A percentile compares a stretch with the other conserved stretches of the same genome.
Evolutionary conservation across 2,797 vertebrate genomes (phyloP).

Genomic region (Psittacula derbiana): DNA sequence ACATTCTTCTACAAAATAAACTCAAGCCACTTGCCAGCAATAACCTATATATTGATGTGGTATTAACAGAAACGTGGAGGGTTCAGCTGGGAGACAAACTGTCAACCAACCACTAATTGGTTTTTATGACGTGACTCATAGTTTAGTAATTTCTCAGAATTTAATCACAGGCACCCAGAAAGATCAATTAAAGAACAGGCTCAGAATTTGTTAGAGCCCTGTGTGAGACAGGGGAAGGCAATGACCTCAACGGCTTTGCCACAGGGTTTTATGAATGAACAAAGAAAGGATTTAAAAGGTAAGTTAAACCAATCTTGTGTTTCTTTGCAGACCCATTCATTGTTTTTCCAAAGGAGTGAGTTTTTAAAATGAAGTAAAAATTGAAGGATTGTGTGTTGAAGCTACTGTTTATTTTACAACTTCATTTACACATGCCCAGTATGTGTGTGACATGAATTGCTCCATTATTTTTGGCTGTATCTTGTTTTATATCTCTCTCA

Average conservation of each 20-base stretch:
- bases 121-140: slow-evolving; percentile 72
- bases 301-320: slow-evolving; percentile 45
- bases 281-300: slow-evolving; percentile 70
- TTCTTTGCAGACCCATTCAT: slow-evolving; percentile 27
- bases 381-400: not conserved
- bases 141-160: slow-evolving; percentile 71
- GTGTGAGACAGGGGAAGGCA: slow-evolving; percentile 43
- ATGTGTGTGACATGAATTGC: not conserved
- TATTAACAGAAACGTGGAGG: slow-evolving; percentile 41
- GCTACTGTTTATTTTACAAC: slow-evolving; percentile 45
- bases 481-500: not conserved
- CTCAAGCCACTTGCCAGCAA: slow-evolving; percentile 25
- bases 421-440: not conserved
- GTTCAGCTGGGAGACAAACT: slow-evolving; percentile 65
- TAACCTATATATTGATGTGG: slow-evolving; percentile 23
- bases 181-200: slow-evolving; percentile 65
- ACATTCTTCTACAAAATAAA: slow-evolving; percentile 59
- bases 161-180: slow-evolving; percentile 65
- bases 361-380: slow-evolving; percentile 25
- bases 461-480: not conserved
- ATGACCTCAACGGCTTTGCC: slow-evolving; percentile 57
- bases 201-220: slow-evolving; percentile 55
- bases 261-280: slow-evolving; percentile 73
- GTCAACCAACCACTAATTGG: slow-evolving; percentile 70
- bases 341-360: slow-evolving; percentile 40